Conservation (phyloP, 1,140 invertebrate species). For the Macrotrachela quadricornifera region DNA sequence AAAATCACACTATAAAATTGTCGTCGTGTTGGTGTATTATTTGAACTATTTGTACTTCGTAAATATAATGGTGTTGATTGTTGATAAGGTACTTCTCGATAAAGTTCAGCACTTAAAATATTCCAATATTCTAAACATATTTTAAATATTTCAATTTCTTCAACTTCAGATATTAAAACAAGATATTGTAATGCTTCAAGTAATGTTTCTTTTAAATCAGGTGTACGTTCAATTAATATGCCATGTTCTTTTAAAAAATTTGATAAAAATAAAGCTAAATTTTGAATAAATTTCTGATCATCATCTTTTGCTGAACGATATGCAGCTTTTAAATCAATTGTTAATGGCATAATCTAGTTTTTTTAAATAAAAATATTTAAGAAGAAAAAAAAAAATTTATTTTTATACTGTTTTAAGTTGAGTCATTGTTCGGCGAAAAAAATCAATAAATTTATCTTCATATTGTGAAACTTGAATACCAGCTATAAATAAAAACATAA, state of each 20-base stretch:
- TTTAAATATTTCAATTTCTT: conserved; percentile 98
- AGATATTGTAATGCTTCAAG: conserved; percentile 64
- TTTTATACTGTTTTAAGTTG: conserved; percentile 1
- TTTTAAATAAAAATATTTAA: background rate
- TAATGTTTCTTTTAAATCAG: conserved; percentile 1
- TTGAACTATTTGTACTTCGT: background rate
- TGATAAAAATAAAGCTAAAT: conserved; percentile 84
- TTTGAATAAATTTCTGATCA: conserved; percentile 97
- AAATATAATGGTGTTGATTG: conserved; percentile 14
- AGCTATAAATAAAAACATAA: too few species aligned
- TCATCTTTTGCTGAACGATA: conserved; percentile 76
- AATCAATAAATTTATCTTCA: conserved; percentile 2
- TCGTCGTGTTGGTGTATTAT: background rate
- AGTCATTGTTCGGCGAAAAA: conserved; percentile 2
- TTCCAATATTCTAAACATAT: conserved; percentile 99
- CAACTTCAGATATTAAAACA: conserved; percentile 87
- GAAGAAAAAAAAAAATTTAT: background rate
- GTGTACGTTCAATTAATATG: conserved; percentile 41
- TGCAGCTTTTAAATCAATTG: conserved; percentile 41
- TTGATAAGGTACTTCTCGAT: conserved; percentile 12
- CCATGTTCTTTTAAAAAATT: conserved; percentile 90
- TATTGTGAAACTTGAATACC: background rate
- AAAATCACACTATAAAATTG: conserved; percentile 2
- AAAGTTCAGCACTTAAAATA: conserved; percentile 58
- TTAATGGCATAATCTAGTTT: background rate